phyloP scores from a whole-genome alignment of 2,888 invertebrate genomes.

The Copidosoma aretas region DNA sequence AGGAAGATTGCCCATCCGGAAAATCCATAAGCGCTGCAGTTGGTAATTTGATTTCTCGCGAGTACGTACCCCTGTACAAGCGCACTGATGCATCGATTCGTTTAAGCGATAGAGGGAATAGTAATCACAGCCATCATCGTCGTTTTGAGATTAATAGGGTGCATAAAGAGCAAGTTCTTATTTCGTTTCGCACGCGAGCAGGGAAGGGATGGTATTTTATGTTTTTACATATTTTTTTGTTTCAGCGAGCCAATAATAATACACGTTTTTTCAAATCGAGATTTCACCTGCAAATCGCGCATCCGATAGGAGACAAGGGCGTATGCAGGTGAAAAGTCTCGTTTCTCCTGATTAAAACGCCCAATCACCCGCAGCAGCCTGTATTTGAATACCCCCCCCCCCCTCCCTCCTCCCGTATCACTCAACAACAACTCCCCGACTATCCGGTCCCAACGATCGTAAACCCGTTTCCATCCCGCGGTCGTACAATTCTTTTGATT shows the following conservation, averaged over 20 bases:
- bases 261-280: too few relatives aligned
- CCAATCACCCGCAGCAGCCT: not conserved
- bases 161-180: slow-evolving; percentile 2
- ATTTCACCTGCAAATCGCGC: not conserved
- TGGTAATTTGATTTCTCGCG: slow-evolving; percentile 9
- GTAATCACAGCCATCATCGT: not conserved
- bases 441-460: not conserved
- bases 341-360: not conserved
- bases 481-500: not conserved
- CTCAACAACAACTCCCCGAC: too few relatives aligned
- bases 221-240: slow-evolving; percentile 7
- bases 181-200: not conserved
- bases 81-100: slow-evolving; percentile 11
- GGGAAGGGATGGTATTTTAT: not conserved
- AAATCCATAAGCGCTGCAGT: not conserved
- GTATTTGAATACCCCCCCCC: not conserved
- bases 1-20: not conserved
- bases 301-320: not conserved
- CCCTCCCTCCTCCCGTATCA: not conserved
- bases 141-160: slow-evolving; percentile 12
- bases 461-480: not conserved
- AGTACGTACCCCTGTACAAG: not conserved
- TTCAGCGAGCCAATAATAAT: not conserved
- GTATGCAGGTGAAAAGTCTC: not conserved
- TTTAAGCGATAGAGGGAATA: slow-evolving; percentile 6